Conservation (phyloP, 2,797 vertebrate genomes). For the Holocentrus rufus region DNA sequence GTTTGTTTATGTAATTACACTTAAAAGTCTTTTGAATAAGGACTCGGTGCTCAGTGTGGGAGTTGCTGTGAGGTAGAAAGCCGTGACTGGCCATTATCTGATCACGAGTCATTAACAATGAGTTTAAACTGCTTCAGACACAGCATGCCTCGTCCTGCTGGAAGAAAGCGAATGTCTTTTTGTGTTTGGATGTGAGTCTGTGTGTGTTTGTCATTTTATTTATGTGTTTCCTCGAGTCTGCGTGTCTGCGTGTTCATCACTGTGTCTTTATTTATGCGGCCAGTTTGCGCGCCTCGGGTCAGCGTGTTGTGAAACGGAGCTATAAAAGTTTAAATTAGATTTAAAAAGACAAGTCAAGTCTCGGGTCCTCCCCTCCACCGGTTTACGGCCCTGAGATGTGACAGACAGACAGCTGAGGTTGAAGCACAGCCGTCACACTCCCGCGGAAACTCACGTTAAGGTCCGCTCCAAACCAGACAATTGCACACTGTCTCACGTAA, state of each 20-base stretch:
- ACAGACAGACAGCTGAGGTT: constrained; percentile 12
- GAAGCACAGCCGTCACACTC: not conserved
- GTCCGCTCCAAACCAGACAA: constrained; percentile 7
- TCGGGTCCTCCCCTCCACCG: constrained; percentile 35
- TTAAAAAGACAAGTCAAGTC: constrained; percentile 53
- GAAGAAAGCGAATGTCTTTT: not conserved
- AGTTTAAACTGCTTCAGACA: constrained; percentile 18
- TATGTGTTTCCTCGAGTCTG: not conserved
- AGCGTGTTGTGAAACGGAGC: constrained; percentile 37
- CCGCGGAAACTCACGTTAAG: not conserved
- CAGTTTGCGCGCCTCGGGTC: constrained; percentile 30
- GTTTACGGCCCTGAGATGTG: constrained; percentile 57
- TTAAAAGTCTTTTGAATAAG: constrained; percentile 21
- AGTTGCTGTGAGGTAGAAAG: constrained; percentile 18
- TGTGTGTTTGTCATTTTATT: not conserved
- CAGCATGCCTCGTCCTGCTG: not conserved
- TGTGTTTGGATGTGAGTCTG: not conserved
- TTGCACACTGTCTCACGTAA: constrained; percentile 35
- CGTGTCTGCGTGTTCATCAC: not conserved
- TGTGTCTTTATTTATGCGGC: constrained; percentile 22
- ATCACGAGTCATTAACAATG: constrained; percentile 37
- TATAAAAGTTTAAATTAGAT: constrained; percentile 69
- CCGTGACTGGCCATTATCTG: constrained; percentile 6
- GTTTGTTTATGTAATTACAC: constrained; percentile 46
- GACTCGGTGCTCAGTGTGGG: constrained; percentile 1